Evolutionary conservation across 1,140 invertebrate genomes (phyloP).

Genomic region (Parapsyche elsis): DNA sequence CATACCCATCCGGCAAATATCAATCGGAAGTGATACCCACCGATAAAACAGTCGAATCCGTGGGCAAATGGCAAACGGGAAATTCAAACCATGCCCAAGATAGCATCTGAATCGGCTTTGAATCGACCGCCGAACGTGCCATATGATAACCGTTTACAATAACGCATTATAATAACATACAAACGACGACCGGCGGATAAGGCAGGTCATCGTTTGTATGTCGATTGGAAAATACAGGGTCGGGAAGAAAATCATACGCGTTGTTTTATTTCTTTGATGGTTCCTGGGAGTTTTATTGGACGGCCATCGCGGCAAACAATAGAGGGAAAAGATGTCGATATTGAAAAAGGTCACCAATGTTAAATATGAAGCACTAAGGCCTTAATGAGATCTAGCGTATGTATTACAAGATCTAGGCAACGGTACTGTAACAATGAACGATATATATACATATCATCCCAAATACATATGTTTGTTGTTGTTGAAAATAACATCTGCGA

Average conservation of each 20-base stretch:
- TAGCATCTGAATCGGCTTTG: background rate
- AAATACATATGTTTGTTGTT: slow-evolving; percentile 48
- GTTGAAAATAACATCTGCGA: no score
- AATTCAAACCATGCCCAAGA: background rate
- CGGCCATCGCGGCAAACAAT: no score
- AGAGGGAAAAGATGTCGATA: no score
- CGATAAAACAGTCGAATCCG: slow-evolving; percentile 13
- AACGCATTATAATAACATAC: no score
- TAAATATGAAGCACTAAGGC: slow-evolving; percentile 38
- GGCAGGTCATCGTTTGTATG: no score
- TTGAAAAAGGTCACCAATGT: slow-evolving; percentile 49
- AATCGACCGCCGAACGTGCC: background rate
- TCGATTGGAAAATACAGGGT: no score
- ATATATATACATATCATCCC: no score
- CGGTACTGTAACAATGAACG: slow-evolving; percentile 25
- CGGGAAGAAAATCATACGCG: no score
- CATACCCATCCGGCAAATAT: slow-evolving; percentile 49
- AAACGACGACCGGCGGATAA: no score
- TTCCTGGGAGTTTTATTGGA: no score
- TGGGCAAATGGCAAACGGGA: slow-evolving; percentile 1
- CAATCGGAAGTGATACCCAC: slow-evolving; percentile 28
- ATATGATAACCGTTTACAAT: background rate
- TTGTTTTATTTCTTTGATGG: no score
- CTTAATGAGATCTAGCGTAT: slow-evolving; percentile 48
- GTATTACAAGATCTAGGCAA: slow-evolving; percentile 33